Conservation (phyloP, 2,888 invertebrate species). For the Tanypteryx hageni region DNA sequence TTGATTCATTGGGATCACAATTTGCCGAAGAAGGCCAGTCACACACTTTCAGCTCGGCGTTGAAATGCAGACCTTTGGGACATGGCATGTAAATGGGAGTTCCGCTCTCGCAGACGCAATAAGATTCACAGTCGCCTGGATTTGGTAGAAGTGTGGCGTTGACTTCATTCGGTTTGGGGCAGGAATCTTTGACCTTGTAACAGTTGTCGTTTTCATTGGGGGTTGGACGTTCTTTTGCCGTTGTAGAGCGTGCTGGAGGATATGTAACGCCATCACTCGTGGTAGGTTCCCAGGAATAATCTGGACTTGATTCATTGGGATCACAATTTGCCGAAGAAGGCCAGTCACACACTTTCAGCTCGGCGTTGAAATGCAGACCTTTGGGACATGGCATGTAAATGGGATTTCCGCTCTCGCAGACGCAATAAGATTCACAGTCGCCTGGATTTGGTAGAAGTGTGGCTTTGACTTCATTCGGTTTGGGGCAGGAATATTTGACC, state of each 20-base stretch:
- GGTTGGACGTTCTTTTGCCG: background rate
- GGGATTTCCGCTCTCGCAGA: background rate
- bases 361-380: constrained; percentile 27
- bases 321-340: background rate
- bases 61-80: background rate
- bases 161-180: background rate
- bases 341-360: background rate
- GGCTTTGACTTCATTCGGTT: background rate
- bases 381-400: constrained; percentile 34
- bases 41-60: background rate
- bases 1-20: background rate
- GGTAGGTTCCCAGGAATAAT: background rate
- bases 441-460: background rate
- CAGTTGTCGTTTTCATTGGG: background rate
- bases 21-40: background rate
- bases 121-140: constrained; percentile 17
- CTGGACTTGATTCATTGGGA: background rate
- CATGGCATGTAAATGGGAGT: background rate
- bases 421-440: constrained; percentile 9
- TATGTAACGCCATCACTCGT: background rate
- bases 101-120: constrained; percentile 42
- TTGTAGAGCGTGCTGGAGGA: background rate
- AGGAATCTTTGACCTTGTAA: background rate
- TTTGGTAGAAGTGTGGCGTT: background rate
- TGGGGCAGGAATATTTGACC: background rate